Evolutionary conservation across 2,113 vertebrate genomes (phyloP), one percentile per base, ranked within the genome.

Genomic region (Onychostoma macrolepis): DNA sequence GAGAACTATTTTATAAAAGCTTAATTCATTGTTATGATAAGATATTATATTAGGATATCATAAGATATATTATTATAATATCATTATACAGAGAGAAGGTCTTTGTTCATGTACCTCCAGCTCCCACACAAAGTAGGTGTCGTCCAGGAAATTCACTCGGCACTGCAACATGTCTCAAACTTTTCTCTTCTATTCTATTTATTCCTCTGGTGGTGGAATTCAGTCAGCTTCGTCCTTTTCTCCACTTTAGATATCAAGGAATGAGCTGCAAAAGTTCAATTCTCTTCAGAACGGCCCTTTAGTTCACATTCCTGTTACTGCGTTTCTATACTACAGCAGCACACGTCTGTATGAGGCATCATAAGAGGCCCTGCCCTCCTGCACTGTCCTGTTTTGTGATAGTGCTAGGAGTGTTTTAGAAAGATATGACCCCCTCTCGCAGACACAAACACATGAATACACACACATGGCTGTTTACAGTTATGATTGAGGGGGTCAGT

Each of bases 141-240:
- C 96, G 84, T 99, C 98, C 94, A 99, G 92, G 90, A 99, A 92
- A 65, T 94, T 94, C 4, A 99, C 95, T 92, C 96, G 96, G 94
- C 97, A 99, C 84, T 95, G 96, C 96, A 99, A 97, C 93, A 94
- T 97, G 90, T 95, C 83, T 95, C 94, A 38, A 94, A 90, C 0
- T 89, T 88, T 75, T 94, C 94, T 71, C 83, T 87, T 9, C 92
- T 92, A 87, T 94, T 95, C 0, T 41, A 85, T 43, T 90, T 90
- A 61, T 95, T 94, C 26, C 43, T 53, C 26, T 28, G 8, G 4
- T 50, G 19, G 13, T 41, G 12, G 30, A 45, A 15, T 72, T 21
- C 4, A 17, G 26, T 3, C 2, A 0, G 53, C 7, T 19, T 83
- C 1, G 30, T 21, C 7, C 30, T 11, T 30, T 24, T 17, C 50